Evolutionary conservation across 2,113 vertebrate genomes (phyloP), one percentile per base, ranked within the genome.

Genomic region (Okapia johnstoni): DNA sequence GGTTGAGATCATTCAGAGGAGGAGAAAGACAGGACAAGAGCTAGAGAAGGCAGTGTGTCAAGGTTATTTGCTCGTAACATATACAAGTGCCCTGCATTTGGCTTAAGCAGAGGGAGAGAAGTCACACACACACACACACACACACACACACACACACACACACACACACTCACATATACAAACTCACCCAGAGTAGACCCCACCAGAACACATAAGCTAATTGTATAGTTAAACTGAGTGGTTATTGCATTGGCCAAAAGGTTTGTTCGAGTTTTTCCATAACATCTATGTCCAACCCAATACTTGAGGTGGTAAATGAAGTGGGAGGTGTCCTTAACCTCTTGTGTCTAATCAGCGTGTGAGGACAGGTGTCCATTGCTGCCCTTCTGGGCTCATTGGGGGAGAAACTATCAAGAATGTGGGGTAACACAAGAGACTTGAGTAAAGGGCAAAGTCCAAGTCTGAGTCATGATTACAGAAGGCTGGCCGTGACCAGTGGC

Each of bases 101-200:
- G 23, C 54, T 73, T 73, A 91, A 87, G 58, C 81, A 85, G 36
- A 40, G 26, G 23, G 93, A 93, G 73, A 79, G 85, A 79, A 92
- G 48, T 63, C 28, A n/a, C 77, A 58, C 12, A 57, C 76, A n/a
- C 36, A 50, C 21, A 48, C n/a, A n/a, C n/a, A n/a, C n/a, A n/a
- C n/a, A n/a, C n/a, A n/a, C n/a, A n/a, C n/a, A 30, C 60, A n/a
- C 43, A 48, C n/a, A 43, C 33, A 11, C 23, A 21, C 19, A 23
- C 36, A 46, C 54, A 55, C 25, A 26, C 30, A 60, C 3, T 43
- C 55, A 28, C 63, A 85, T 8, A 26, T 25, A 36, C 54, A 77
- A 16, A 25, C 66, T 76, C 66, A 85, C 50, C 30, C 83, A 28
- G 48, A 43, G 55, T 9, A 94, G 50, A 83, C 52, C 33, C 54